Evolutionary conservation across 2,113 vertebrate species (phyloP).

Genomic region (Cyrtonyx montezumae): DNA sequence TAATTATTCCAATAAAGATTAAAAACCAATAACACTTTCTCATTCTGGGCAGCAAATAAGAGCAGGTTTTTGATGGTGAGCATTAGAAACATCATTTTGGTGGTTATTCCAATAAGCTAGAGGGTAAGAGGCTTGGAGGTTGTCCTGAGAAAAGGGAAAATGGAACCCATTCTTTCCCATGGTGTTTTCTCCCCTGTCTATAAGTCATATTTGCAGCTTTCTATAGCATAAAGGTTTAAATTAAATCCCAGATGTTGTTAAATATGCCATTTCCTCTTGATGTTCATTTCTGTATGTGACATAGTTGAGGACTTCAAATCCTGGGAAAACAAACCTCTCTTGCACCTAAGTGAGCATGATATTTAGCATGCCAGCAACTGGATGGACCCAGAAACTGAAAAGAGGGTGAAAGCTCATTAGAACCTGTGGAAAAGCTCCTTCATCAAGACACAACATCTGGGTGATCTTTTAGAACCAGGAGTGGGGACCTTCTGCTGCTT

Average conservation of each 20-base stretch:
- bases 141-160: not conserved
- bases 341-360: not conserved
- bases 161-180: not conserved
- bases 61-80: not conserved
- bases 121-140: not conserved
- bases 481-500: not conserved
- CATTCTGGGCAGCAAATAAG: conserved; percentile 43
- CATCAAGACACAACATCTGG: not conserved
- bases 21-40: conserved; percentile 45
- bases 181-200: not conserved
- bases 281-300: not conserved
- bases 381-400: not conserved
- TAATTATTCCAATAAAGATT: conserved; percentile 58
- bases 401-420: not conserved
- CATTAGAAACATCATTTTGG: not conserved
- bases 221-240: not conserved
- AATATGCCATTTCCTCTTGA: not conserved
- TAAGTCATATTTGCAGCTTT: not conserved
- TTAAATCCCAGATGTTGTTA: not conserved
- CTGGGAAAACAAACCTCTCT: not conserved
- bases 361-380: not conserved
- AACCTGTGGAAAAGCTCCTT: not conserved
- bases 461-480: not conserved
- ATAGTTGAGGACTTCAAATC: not conserved
- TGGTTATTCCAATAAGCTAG: not conserved